These are phyloP conservation scores for Onychostruthus taczanowskii DNA, from an alignment of 2,113 vertebrate genomes.

Conservation along the genomic window DNA sequence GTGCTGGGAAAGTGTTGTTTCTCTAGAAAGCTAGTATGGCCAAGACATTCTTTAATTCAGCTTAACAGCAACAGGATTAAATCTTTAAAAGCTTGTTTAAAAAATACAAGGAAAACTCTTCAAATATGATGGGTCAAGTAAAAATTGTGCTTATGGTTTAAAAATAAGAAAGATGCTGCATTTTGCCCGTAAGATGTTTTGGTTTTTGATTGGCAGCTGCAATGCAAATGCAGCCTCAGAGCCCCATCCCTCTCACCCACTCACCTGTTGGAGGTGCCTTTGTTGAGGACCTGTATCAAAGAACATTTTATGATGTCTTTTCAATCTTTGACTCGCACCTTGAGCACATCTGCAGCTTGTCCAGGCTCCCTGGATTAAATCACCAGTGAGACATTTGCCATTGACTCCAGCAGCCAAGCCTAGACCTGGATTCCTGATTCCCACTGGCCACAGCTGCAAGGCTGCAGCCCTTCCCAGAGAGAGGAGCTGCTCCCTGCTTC, in stretches of 20 bases:
- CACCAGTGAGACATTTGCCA: not conserved
- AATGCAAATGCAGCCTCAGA: not conserved
- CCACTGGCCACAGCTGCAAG: not conserved
- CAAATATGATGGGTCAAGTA: not conserved
- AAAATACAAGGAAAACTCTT: not conserved
- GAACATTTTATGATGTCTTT: not conserved
- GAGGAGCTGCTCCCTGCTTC: not conserved
- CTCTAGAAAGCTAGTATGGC: not conserved
- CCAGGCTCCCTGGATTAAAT: not conserved
- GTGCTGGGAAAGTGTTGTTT: not conserved
- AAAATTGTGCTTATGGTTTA: not conserved
- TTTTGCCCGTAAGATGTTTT: not conserved
- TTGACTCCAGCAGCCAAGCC: not conserved
- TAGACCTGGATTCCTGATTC: not conserved
- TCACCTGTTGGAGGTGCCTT: accelerated
- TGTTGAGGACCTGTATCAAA: not conserved
- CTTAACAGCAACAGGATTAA: not conserved
- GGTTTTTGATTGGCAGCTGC: not conserved
- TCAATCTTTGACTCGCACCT: not conserved
- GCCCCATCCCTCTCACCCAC: not conserved
- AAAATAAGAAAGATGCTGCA: not conserved
- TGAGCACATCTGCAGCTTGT: not conserved
- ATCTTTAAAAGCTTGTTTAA: not conserved
- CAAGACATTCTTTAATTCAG: not conserved
- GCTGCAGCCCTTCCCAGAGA: not conserved